These are phyloP conservation scores for Eleutherodactylus coqui DNA, from an alignment of 2,797 vertebrate genomes.

Conservation along the genomic window DNA sequence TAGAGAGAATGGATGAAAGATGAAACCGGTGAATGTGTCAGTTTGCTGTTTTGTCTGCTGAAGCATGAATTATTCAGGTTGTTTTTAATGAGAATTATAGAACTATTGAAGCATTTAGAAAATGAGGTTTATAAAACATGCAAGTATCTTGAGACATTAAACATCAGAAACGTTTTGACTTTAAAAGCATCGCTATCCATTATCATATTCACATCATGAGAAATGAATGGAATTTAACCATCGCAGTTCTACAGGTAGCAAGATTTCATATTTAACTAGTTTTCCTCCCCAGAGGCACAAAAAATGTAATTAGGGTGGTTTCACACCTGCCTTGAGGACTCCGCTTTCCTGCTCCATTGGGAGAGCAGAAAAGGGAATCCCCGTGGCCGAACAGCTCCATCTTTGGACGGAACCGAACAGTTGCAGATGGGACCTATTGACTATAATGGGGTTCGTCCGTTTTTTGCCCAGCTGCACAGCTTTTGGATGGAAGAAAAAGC, in stretches of 20 bases:
- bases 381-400: too few species aligned
- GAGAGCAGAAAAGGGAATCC: too few species aligned
- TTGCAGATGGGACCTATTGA: too few species aligned
- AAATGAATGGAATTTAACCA: background rate
- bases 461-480: too few species aligned
- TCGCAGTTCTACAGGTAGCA: background rate
- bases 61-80: slow-evolving; percentile 42
- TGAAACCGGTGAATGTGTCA: background rate
- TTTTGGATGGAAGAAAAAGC: too few species aligned
- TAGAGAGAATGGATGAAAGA: background rate
- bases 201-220: background rate
- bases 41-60: background rate
- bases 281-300: background rate
- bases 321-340: too few species aligned
- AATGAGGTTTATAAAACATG: slow-evolving; percentile 16
- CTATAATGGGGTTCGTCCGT: too few species aligned
- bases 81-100: slow-evolving; percentile 30
- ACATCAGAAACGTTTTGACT: slow-evolving; percentile 1
- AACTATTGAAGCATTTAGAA: slow-evolving; percentile 26
- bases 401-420: too few species aligned
- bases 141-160: slow-evolving; percentile 3
- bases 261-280: background rate
- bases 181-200: background rate
- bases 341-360: too few species aligned
- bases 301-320: too few species aligned